Percentiles rank a stretch among this genome's conserved stretches.
These are phyloP conservation scores for Phrynocephalus guinanensis DNA, from an alignment of 2,797 vertebrate species.

Conservation along the genomic window DNA sequence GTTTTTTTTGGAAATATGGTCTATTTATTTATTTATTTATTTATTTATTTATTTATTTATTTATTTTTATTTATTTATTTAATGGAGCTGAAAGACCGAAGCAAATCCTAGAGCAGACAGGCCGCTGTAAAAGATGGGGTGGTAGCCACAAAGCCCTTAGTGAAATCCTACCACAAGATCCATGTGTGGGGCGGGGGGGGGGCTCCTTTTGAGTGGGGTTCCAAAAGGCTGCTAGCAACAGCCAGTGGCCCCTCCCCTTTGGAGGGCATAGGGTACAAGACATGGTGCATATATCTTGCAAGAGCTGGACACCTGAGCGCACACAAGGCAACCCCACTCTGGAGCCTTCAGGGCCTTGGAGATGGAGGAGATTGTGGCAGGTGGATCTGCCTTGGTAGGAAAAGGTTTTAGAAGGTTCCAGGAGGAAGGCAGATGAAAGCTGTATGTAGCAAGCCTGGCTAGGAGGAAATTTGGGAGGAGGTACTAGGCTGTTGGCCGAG, in stretches of 20 bases:
- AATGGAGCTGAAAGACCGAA: no score
- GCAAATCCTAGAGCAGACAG: not conserved
- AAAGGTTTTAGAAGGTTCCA: constrained; percentile 11
- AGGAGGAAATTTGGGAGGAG: not conserved
- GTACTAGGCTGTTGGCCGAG: no score
- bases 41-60: no score
- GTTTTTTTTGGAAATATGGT: not conserved
- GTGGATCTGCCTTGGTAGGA: not conserved
- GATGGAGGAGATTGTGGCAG: not conserved
- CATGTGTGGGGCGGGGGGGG: not conserved
- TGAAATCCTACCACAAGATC: not conserved
- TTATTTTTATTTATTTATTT: no score
- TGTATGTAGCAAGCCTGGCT: not conserved
- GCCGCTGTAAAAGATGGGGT: not conserved
- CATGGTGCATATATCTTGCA: no score
- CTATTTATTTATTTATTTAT: no score
- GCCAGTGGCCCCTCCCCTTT: not conserved
- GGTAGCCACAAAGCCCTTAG: not conserved
- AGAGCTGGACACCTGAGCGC: not conserved
- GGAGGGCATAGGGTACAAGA: not conserved
- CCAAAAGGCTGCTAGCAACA: not conserved
- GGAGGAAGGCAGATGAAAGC: not conserved
- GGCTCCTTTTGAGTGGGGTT: no score
- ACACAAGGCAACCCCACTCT: not conserved
- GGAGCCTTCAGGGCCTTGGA: not conserved